Percentiles rank a stretch among this genome's conserved stretches.
Evolutionary conservation across 2,888 invertebrate genomes (phyloP).

Genomic region (Nephrocerus scutellatus): DNA sequence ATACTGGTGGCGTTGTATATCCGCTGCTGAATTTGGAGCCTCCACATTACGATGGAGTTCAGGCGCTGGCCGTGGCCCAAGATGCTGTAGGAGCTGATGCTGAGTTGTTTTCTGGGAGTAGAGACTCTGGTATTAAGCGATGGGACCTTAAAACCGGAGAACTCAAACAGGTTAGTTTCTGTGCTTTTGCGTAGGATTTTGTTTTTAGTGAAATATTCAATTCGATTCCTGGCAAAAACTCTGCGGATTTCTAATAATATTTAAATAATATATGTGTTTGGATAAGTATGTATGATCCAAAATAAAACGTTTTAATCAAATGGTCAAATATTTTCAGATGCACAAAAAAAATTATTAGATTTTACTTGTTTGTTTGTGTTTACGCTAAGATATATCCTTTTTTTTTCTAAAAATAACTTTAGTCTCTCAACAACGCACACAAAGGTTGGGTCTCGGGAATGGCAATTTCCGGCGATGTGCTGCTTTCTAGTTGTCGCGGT

Average conservation of each 20-base stretch:
- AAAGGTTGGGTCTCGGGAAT: constrained; percentile 82
- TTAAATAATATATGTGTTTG: constrained; percentile 1
- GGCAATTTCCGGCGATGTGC: constrained; percentile 51
- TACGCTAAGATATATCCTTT: background rate
- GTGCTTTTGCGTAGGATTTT: background rate
- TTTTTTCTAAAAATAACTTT: too few relatives aligned
- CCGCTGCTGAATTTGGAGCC: constrained; percentile 66
- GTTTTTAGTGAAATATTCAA: background rate
- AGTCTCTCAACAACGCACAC: constrained; percentile 74
- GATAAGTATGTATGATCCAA: background rate
- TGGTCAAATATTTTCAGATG: too few relatives aligned
- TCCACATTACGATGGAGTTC: constrained; percentile 86
- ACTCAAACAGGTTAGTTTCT: constrained; percentile 31
- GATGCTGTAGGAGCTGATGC: constrained; percentile 46
- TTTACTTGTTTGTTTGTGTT: background rate
- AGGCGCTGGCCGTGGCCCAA: constrained; percentile 63
- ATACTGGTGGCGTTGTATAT: constrained; percentile 50
- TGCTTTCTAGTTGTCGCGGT: constrained; percentile 70
- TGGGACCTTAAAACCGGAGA: constrained; percentile 58
- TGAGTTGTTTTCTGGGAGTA: constrained; percentile 70
- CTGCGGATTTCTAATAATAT: too few relatives aligned
- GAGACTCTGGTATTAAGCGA: constrained; percentile 80
- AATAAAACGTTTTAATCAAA: background rate
- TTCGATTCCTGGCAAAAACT: background rate
- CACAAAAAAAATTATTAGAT: background rate